A percentile compares a stretch with the other conserved stretches of the same genome.
These are phyloP conservation scores for Nerophis lumbriciformis DNA, from an alignment of 2,113 vertebrate genomes.

Conservation along the genomic window DNA sequence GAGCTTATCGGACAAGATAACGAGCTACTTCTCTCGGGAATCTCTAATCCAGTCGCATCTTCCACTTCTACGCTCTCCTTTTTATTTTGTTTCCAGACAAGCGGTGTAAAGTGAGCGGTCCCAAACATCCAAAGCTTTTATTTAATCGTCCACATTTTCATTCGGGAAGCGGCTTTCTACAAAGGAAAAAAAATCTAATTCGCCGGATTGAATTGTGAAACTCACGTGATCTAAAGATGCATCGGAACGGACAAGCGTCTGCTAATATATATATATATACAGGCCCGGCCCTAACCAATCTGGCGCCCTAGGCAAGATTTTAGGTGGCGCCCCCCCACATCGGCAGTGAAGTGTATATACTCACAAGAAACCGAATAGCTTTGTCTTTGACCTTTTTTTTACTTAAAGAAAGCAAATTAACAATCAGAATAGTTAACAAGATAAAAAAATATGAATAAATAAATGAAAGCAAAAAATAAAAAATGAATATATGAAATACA, in stretches of 20 bases:
- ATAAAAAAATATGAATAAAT: too few species aligned
- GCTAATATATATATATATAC: constrained; percentile 9
- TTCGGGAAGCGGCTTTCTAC: constrained; percentile 11
- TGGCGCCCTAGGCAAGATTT: too few species aligned
- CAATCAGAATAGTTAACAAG: too few species aligned
- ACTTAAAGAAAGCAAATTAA: too few species aligned
- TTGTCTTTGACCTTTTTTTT: too few species aligned
- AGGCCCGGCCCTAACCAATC: too few species aligned
- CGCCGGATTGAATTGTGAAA: background rate
- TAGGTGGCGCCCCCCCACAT: too few species aligned
- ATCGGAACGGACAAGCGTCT: background rate
- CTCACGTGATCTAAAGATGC: background rate
- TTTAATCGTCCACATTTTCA: background rate
- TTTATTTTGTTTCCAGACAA: constrained; percentile 13
- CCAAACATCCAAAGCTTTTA: background rate
- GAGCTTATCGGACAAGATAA: constrained; percentile 29
- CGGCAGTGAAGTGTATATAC: too few species aligned
- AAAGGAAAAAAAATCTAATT: background rate
- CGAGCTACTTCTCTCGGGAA: constrained; percentile 19
- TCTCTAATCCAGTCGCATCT: constrained; percentile 10
- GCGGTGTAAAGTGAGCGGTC: background rate
- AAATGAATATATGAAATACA: too few species aligned
- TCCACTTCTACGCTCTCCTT: constrained; percentile 1
- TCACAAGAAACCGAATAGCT: too few species aligned
- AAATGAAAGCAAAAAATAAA: too few species aligned